Percentiles rank a stretch among this genome's conserved stretches.
Evolutionary conservation across 2,888 invertebrate species (phyloP).

Genomic region (Drosophila falleni): DNA sequence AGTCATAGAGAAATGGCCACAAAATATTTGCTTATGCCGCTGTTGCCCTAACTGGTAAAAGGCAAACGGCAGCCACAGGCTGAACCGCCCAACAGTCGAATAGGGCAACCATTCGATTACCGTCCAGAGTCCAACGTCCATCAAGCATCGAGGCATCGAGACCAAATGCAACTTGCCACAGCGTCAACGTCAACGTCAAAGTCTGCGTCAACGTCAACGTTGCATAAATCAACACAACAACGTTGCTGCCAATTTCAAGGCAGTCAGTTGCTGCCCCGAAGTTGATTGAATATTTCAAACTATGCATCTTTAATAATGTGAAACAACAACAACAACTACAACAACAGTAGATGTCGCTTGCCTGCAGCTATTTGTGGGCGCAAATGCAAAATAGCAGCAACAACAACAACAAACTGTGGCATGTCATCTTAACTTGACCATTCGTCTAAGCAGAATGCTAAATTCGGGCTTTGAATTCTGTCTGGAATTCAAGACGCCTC

Average conservation of each 20-base stretch:
- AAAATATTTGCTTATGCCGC: constrained; percentile 77
- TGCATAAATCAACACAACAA: constrained; percentile 58
- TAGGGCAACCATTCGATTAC: constrained; percentile 40
- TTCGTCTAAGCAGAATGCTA: constrained; percentile 33
- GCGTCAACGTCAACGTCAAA: constrained; percentile 74
- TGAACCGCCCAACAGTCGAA: constrained; percentile 18
- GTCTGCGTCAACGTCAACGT: constrained; percentile 73
- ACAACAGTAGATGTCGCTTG: constrained; percentile 18
- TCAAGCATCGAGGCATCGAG: constrained; percentile 54
- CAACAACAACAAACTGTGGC: constrained; percentile 16
- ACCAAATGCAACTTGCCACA: constrained; percentile 69
- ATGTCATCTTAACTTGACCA: constrained; percentile 30
- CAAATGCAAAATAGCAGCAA: constrained; percentile 51
- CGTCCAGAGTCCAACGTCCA: constrained; percentile 35
- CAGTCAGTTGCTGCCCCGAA: constrained; percentile 42
- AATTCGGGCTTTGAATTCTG: constrained; percentile 12
- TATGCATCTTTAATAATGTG: constrained; percentile 78
- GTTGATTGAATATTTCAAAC: constrained; percentile 80
- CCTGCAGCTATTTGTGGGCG: constrained; percentile 72
- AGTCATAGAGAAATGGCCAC: constrained; percentile 57
- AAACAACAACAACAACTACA: constrained; percentile 64
- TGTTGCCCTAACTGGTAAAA: constrained; percentile 50
- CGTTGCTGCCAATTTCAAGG: constrained; percentile 48
- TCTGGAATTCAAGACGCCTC: constrained; percentile 23
- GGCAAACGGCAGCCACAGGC: constrained; percentile 56